Evolutionary conservation across 1,140 invertebrate genomes (phyloP), one percentile per base, ranked within the genome.

Genomic region (Daktulosphaira vitifoliae): DNA sequence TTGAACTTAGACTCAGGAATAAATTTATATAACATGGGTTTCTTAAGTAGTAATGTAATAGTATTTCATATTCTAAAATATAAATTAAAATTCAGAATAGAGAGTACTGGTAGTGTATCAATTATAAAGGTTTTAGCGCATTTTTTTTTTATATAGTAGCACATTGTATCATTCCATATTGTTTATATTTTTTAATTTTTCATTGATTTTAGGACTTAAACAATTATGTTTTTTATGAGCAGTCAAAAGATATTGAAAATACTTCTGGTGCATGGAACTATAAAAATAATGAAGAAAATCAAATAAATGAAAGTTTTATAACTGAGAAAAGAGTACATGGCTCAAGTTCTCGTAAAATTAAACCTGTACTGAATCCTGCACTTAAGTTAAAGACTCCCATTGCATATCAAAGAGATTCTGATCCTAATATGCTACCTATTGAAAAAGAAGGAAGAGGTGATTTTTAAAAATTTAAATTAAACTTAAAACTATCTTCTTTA

Each of bases 361-460:
- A 85, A 73, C 85, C 85, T 15, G 80, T 87, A 23, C 85, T 85
- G 72, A 83, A 87, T 75, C 86, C 86, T 67, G 84, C 82, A 42
- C 75, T 89, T 48, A 83, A 87, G 68, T 74, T 89, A 38, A 87
- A 88, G 74, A 87, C 86, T 64, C 86, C 86, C 46, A 88, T 88
- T 70, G 86, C 87, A 37, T 89, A 88, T 76, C 85, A 87, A 70
- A 82, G 85, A 67, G 84, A 86, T 72, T 86, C 85, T 49, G 86
- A 88, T 77, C 78, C 84, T 37, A 86, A 84, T 71, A 84, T 86
- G 65, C 87, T 88, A 74, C 86, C 86, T 39, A 88, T 88, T 72
- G 80, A 84, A 70, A 85, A 85, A 75, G 87, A 90, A 78, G 88
- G 88, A 70, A 89, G 89, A 80, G 87, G 87, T 89, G 11, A 9